A percentile compares a stretch with the other conserved stretches of the same genome.
phyloP scores from a whole-genome alignment of 2,797 vertebrate species.

The Denticeps clupeoides region DNA sequence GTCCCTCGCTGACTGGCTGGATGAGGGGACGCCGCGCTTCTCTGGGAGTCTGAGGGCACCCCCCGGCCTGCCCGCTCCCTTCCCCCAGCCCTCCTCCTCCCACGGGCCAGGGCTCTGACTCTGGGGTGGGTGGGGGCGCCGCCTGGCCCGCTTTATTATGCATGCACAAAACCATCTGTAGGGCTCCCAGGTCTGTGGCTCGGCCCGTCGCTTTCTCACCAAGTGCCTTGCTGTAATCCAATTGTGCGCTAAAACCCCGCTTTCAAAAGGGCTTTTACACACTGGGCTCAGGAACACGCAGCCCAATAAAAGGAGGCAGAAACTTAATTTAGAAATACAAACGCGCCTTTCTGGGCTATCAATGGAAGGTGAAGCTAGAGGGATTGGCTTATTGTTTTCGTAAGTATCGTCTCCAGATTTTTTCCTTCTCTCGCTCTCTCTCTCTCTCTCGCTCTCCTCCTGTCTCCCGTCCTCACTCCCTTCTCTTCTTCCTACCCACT shows the following conservation, averaged over 20 bases:
- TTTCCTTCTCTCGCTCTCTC: slow-evolving; percentile 3
- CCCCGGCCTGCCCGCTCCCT: slow-evolving; percentile 59
- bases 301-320: slow-evolving; percentile 43
- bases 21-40: slow-evolving; percentile 4
- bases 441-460: neutral
- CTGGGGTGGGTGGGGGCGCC: slow-evolving; percentile 4
- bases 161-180: slow-evolving; percentile 45
- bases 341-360: slow-evolving; percentile 35
- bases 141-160: slow-evolving; percentile 42
- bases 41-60: neutral
- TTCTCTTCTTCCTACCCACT: slow-evolving; percentile 10
- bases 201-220: slow-evolving; percentile 37
- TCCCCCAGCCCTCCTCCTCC: neutral
- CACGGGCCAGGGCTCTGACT: neutral
- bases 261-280: slow-evolving; percentile 44
- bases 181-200: slow-evolving; percentile 33
- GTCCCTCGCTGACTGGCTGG: neutral
- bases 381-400: slow-evolving; percentile 36
- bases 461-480: neutral
- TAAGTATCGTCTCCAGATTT: slow-evolving; percentile 38
- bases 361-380: slow-evolving; percentile 41
- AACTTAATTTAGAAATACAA: slow-evolving; percentile 51
- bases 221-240: slow-evolving; percentile 44
- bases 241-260: slow-evolving; percentile 44
- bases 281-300: slow-evolving; percentile 39